These are phyloP conservation scores for Colostygia pectinataria DNA, from an alignment of 2,888 invertebrate genomes.

Conservation along the genomic window DNA sequence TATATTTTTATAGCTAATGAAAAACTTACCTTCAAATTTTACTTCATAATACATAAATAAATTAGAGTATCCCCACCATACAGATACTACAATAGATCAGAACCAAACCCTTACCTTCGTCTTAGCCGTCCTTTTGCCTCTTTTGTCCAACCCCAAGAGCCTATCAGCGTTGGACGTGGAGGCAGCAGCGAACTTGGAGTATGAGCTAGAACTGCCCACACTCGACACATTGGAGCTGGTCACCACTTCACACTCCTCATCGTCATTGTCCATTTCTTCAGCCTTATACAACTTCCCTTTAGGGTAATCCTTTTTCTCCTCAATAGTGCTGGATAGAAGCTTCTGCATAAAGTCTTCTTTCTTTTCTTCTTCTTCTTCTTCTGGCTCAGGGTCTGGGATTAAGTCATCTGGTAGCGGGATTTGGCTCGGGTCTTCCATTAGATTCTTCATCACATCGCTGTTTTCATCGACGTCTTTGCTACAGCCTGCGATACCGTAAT, in stretches of 20 bases:
- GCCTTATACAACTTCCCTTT: conserved; percentile 74
- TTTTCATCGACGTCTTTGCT: conserved; percentile 69
- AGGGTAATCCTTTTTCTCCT: conserved; percentile 69
- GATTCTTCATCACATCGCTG: conserved; percentile 66
- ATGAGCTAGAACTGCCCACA: conserved; percentile 65
- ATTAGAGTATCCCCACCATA: too few relatives aligned
- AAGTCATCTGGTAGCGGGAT: conserved; percentile 18
- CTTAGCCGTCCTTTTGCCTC: conserved; percentile 53
- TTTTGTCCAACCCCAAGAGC: conserved; percentile 63
- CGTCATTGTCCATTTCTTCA: conserved; percentile 43
- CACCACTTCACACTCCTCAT: conserved; percentile 56
- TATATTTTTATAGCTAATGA: too few relatives aligned
- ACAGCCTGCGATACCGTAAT: conserved; percentile 67
- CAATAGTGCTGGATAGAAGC: conserved; percentile 60
- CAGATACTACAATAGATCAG: too few relatives aligned
- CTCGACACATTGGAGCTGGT: conserved; percentile 72
- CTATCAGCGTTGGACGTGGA: conserved; percentile 76
- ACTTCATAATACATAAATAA: too few relatives aligned
- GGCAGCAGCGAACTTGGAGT: conserved; percentile 65
- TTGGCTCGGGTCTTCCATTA: conserved; percentile 49
- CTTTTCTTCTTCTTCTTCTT: conserved; percentile 52
- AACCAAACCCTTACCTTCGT: conserved; percentile 45
- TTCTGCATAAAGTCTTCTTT: conserved; percentile 76
- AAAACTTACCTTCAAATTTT: too few relatives aligned
- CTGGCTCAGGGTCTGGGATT: conserved; percentile 25